Evolutionary conservation across 2,797 vertebrate species (phyloP).

Genomic region (Pseudochaenichthys georgianus): DNA sequence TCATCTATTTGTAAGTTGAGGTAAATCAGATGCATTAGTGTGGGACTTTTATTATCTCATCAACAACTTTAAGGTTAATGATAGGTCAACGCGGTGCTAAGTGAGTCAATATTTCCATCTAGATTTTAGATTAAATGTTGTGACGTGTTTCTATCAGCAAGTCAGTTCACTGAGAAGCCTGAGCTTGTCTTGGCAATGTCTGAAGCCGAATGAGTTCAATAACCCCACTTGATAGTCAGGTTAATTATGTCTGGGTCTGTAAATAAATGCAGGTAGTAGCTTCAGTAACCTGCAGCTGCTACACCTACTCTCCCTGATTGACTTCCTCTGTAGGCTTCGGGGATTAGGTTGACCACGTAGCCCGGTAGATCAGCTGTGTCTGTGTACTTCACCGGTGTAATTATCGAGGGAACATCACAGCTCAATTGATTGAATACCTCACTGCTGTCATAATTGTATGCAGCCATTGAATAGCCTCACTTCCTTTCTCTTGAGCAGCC

Average conservation of each 20-base stretch:
- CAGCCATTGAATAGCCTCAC: constrained; percentile 48
- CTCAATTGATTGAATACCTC: constrained; percentile 68
- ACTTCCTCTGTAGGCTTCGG: constrained; percentile 77
- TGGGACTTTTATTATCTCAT: neutral
- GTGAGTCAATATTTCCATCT: constrained; percentile 3
- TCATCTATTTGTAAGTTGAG: neutral
- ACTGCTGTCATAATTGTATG: constrained; percentile 61
- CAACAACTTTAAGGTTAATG: neutral
- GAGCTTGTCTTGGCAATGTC: constrained; percentile 33
- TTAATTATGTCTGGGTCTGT: constrained; percentile 78
- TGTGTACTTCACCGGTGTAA: constrained; percentile 67
- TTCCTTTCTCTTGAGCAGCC: constrained; percentile 39
- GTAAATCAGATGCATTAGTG: neutral
- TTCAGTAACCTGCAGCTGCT: constrained; percentile 65
- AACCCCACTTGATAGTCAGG: constrained; percentile 69
- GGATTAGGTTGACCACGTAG: constrained; percentile 79
- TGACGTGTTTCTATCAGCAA: constrained; percentile 26
- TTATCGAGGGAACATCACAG: constrained; percentile 57
- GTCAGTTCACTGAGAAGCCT: constrained; percentile 23
- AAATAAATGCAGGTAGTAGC: constrained; percentile 77
- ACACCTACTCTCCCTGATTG: constrained; percentile 70
- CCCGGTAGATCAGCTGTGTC: constrained; percentile 69
- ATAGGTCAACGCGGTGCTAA: neutral
- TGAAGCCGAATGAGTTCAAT: constrained; percentile 57
- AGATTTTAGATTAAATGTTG: constrained; percentile 17